Conservation (phyloP, 2,888 invertebrate species). For the Plebejus anna region DNA sequence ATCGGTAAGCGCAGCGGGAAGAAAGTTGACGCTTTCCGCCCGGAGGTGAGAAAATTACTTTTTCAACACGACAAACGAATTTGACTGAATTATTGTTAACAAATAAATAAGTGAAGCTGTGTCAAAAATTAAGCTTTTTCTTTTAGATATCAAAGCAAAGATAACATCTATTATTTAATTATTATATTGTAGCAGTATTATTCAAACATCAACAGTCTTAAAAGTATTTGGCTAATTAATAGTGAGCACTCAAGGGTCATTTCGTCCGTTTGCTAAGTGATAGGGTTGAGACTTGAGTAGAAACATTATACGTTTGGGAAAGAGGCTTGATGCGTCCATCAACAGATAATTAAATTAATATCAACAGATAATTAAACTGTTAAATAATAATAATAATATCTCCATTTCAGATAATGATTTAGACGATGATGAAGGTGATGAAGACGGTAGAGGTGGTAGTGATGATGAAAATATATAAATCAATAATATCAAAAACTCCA, state of each 20-base stretch:
- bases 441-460: background rate
- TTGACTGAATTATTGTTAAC: too few relatives aligned
- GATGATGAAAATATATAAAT: background rate
- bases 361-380: background rate
- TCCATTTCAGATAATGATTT: background rate
- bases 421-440: background rate
- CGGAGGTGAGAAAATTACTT: too few relatives aligned
- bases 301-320: background rate
- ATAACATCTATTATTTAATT: background rate
- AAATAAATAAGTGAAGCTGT: too few relatives aligned
- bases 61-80: too few relatives aligned
- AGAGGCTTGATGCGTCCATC: background rate
- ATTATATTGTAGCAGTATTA: conserved; percentile 24
- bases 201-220: conserved; percentile 10
- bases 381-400: background rate
- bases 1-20: too few relatives aligned
- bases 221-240: conserved; percentile 15
- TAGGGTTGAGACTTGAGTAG: background rate
- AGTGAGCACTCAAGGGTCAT: conserved; percentile 6
- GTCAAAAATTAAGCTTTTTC: too few relatives aligned
- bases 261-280: background rate
- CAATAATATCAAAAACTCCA: background rate
- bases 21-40: too few relatives aligned
- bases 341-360: background rate
- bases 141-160: background rate